Evolutionary conservation across 2,113 vertebrate species (phyloP).

Genomic region (Urocolius indicus): DNA sequence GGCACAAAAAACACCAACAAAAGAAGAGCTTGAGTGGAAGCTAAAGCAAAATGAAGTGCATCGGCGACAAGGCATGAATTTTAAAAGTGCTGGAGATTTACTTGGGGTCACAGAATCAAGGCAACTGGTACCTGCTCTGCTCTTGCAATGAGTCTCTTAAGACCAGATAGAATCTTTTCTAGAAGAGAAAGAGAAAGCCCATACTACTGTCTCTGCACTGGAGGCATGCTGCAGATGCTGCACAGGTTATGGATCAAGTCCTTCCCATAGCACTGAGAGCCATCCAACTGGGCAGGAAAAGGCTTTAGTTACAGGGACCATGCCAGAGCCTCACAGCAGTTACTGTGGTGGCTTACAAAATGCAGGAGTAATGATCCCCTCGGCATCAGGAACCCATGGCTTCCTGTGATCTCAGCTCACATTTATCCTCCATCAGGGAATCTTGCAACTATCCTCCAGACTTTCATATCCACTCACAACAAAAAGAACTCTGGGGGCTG

Average conservation of each 20-base stretch:
- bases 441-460: not conserved
- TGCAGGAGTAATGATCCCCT: not conserved
- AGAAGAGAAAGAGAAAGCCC: rapidly evolving
- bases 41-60: not conserved
- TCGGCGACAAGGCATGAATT: not conserved
- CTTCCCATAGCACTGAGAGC: rapidly evolving
- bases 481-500: not conserved
- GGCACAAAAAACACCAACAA: not conserved
- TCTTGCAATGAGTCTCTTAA: not conserved
- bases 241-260: rapidly evolving
- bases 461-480: not conserved
- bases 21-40: not conserved
- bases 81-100: not conserved
- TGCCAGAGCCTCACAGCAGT: not conserved
- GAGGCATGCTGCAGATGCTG: not conserved
- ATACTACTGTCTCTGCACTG: not conserved
- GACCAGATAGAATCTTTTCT: not conserved
- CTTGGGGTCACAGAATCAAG: not conserved
- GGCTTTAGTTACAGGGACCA: not conserved
- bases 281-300: not conserved
- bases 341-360: rapidly evolving
- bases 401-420: not conserved
- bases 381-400: rapidly evolving
- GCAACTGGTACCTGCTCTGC: rapidly evolving
- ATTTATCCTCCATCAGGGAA: not conserved